Base-by-base conservation (phyloP, 2,888 invertebrate species). In the Frankliniella fusca region DNA sequence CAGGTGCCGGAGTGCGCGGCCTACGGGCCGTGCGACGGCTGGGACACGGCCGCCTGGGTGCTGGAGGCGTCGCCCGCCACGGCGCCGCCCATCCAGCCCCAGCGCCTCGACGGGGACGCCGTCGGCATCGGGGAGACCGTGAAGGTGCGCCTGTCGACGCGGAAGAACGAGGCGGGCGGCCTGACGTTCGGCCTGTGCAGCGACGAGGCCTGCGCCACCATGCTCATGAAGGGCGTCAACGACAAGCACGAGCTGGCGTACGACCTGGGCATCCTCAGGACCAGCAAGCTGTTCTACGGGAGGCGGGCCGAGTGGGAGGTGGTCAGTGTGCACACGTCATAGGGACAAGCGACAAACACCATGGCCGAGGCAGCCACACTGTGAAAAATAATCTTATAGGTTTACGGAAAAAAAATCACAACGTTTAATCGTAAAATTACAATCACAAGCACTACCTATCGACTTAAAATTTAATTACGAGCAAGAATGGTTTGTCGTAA, bases 221-320 rank as follows among this genome's bases (percentile, higher is more conserved):
- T 70, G 70, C 70, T 70, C n/a, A 70, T 70, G 70, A 70, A 70
- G 70, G 70, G 70, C 70, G 70, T 23, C 70, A 70, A 70, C 70
- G 70, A 70, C 0, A n/a, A 0, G 9, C 11, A 23, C 70, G 70
- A 70, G 70, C n/a, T 70, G n/a, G 70, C 70, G 23, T 70, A 70
- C 70, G 70, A 70, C n/a, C 23, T 70, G 23, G 70, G 23, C 70
- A 70, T 70, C 70, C n/a, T 70, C n/a, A n/a, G 70, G 23, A 11
- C 70, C 70, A 70, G 23, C 70, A 27, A 70, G 23, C 70, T 70
- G 23, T 70, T n/a, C 70, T 70, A 70, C 70, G 70, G 70, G 23
- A 70, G 23, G 70, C 23, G 23, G 9, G 70, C 23, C 23, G 70
- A 70, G 70, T 70, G 70, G 70, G 70, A n/a, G 3, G 23, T 23